phyloP scores from a whole-genome alignment of 2,797 vertebrate genomes.

The Varecia variegata region DNA sequence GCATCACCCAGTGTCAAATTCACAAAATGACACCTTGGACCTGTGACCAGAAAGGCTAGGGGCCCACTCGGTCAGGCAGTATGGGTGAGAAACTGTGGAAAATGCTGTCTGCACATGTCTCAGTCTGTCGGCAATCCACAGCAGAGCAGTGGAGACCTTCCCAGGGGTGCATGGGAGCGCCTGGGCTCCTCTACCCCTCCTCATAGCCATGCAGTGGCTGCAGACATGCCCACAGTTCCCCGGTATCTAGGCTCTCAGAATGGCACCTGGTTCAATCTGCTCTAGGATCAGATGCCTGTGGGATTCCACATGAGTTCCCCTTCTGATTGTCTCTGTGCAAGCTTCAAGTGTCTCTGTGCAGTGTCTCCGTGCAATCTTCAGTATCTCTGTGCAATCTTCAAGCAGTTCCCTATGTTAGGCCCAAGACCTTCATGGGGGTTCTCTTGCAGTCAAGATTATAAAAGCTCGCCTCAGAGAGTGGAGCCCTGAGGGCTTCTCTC shows the following conservation, averaged over 20 bases:
- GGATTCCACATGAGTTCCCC: background rate
- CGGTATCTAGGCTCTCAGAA: background rate
- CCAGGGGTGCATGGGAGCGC: background rate
- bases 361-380: no score
- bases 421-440: background rate
- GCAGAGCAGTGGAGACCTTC: background rate
- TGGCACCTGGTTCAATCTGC: background rate
- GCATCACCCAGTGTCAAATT: background rate
- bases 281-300: background rate
- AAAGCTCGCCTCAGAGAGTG: background rate
- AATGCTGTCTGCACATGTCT: background rate
- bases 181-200: background rate
- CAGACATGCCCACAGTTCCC: background rate
- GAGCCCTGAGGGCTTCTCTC: background rate
- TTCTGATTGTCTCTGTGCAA: background rate
- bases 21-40: background rate
- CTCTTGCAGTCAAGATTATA: background rate
- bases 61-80: background rate
- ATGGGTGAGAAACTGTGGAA: background rate
- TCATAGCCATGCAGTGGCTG: background rate
- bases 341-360: background rate
- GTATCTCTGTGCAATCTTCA: no score
- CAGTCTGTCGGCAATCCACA: background rate
- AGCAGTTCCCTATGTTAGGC: background rate
- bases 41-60: background rate